Evolutionary conservation across 2,797 vertebrate genomes (phyloP), one percentile per base, ranked within the genome.

Genomic region (Chelidonichthys spinosus): DNA sequence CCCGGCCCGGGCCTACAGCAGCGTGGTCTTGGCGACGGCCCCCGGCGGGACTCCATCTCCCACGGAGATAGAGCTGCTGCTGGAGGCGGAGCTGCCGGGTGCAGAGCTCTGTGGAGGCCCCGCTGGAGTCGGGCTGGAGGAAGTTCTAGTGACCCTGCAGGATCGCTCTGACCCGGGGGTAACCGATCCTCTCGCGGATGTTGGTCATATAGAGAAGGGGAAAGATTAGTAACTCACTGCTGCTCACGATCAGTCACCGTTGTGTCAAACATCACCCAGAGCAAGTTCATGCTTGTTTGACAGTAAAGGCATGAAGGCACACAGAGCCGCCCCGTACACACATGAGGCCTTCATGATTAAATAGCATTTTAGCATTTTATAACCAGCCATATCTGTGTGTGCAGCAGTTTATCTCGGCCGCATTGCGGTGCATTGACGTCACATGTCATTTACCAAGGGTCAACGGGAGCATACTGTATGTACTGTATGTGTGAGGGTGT

Each of bases 381-480:
- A 44, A 37, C 3, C 4, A 15, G 62, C 33, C 39, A 44, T 68
- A 63, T 46, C 37, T 76, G 67, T 42, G 66, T 43, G 58, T 15
- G 49, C 47, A 43, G 59, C 50, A 5, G 5, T 50, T 63, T 63
- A 62, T 39, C 64, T 39, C 0, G 14, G 25, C 58, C 70, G 46
- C 63, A 54, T 62, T 9, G 54, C 15, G 36, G 47, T 39, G 36
- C 36, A 72, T 9, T 62, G 39, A 35, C 0, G 43, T 76, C 70
- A 73, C 60, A 32, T 64, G 54, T 72, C 54, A 67, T 83, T 66
- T 60, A 68, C 37, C 60, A 40, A 14, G 63, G 79, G 81, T 79
- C 82, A 76, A 5, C 5, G 61, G 65, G 53, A 73, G 74, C 54
- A 8, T 7, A 39, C 66, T 71, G 56, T 46, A 47, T 60, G 44